Base-by-base conservation (phyloP, 2,888 invertebrate genomes). In the Troilus luridus region DNA sequence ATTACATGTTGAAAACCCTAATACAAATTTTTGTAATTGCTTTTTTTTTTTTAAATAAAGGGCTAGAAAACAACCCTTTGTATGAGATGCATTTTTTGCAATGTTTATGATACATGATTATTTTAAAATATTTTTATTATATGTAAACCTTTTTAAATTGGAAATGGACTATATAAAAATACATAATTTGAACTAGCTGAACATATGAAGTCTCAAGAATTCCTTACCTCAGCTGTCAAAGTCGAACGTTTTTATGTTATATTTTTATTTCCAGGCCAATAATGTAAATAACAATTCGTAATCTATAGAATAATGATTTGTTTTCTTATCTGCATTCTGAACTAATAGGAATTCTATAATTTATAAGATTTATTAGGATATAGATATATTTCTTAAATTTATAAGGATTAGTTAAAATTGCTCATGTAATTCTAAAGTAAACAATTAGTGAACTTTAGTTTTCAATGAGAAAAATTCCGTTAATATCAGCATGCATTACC, bases 381-480 rank as follows among this genome's bases (percentile, higher is more conserved):
- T n/a, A n/a, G n/a, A n/a, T n/a, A n/a, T n/a, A n/a, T n/a, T n/a
- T n/a, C n/a, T n/a, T n/a, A n/a, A n/a, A n/a, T n/a, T n/a, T 67
- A 67, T n/a, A 24, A 12, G 24, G 17, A 72, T 72, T 72, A 27
- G 27, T 72, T 72, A 27, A 27, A 72, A 17, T 17, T 27, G 72
- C 27, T 17, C 2, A 9, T 24, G 7, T 41, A 67, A 67, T 67
- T 24, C 24, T 24, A 67, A 41, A 27, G 72, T 72, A 72, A 72
- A 2, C 72, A 19, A 41, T 77, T 6, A 19, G 72, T 8, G 24
- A 41, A 7, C 27, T 77, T 27, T 77, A 19, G 21, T 21, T 41
- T 85, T 56, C n/a, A 85, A 54, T 85, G 85, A 85, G 85, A 85
- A 85, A 85, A 85, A 85, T 85, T 85, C 85, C 85, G n/a, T 56